Conservation (phyloP, 2,797 vertebrate species). For the Lepidocolaptes lacrymiger region DNA sequence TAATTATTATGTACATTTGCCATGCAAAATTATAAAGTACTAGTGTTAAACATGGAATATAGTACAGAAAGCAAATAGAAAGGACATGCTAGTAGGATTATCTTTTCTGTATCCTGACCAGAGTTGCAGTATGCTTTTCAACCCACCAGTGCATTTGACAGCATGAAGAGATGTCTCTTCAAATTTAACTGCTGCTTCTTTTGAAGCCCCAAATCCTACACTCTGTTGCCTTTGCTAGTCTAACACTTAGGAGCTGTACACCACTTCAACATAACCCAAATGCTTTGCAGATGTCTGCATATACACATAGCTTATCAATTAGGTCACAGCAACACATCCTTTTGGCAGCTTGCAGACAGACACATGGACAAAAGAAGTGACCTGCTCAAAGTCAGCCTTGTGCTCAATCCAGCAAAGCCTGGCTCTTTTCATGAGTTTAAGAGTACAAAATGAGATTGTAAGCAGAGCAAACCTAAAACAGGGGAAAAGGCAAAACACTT, state of each 20-base stretch:
- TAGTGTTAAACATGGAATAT: constrained; percentile 20
- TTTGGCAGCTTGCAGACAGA: constrained; percentile 18
- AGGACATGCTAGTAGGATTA: constrained; percentile 22
- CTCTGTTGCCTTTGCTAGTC: neutral
- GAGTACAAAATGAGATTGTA: neutral
- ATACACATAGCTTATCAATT: neutral
- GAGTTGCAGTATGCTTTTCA: constrained; percentile 70
- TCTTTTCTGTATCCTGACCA: constrained; percentile 57
- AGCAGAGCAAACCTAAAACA: neutral
- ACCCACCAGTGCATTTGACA: constrained; percentile 28
- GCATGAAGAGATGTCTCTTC: neutral
- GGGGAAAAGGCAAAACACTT: neutral
- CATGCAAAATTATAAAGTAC: constrained; percentile 23
- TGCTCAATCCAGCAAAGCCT: neutral
- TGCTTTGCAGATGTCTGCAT: neutral
- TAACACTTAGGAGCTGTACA: neutral
- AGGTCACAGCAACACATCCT: neutral
- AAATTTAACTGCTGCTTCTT: neutral
- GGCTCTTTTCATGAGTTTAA: neutral
- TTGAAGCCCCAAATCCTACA: neutral
- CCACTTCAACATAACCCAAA: neutral
- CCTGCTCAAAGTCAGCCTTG: neutral
- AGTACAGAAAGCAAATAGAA: constrained; percentile 42
- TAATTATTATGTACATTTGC: constrained; percentile 28
- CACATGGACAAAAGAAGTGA: neutral